phyloP scores from a whole-genome alignment of 2,888 invertebrate species.

The Cordilura impudica region DNA sequence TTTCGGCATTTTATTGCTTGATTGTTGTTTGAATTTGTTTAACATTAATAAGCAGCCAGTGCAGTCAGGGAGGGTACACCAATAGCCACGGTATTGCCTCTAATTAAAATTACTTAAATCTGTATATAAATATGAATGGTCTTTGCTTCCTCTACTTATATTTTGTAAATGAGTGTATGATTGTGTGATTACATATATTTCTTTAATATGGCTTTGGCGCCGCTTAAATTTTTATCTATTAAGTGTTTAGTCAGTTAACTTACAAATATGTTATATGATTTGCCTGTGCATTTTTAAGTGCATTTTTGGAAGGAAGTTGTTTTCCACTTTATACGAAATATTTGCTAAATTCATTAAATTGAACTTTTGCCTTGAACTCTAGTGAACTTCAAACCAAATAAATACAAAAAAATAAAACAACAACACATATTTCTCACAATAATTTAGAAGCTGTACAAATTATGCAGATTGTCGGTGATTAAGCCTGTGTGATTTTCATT shows the following conservation, averaged over 20 bases:
- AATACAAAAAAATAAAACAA: no score
- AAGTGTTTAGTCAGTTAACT: background rate
- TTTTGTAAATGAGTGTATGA: constrained; percentile 28
- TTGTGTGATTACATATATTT: constrained; percentile 31
- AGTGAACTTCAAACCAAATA: constrained; percentile 51
- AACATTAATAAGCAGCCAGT: constrained; percentile 5
- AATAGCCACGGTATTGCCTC: constrained; percentile 32
- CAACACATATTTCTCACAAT: constrained; percentile 47
- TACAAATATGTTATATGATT: constrained; percentile 17
- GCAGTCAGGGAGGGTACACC: background rate
- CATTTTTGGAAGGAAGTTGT: constrained; percentile 45
- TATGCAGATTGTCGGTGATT: background rate
- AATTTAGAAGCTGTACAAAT: constrained; percentile 39
- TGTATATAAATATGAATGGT: background rate
- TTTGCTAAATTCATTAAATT: constrained; percentile 36
- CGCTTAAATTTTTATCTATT: constrained; percentile 43
- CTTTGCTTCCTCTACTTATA: background rate
- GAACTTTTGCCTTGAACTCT: constrained; percentile 57
- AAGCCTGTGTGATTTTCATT: background rate
- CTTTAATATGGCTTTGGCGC: constrained; percentile 57
- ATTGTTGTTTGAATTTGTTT: constrained; percentile 57
- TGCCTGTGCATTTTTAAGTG: constrained; percentile 7
- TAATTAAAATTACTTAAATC: constrained; percentile 54
- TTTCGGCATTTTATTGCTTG: constrained; percentile 47
- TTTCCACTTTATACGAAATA: constrained; percentile 31